Base-by-base conservation (phyloP, 35 echinoderm and acorn worm species). In the Chiridota heheva region DNA sequence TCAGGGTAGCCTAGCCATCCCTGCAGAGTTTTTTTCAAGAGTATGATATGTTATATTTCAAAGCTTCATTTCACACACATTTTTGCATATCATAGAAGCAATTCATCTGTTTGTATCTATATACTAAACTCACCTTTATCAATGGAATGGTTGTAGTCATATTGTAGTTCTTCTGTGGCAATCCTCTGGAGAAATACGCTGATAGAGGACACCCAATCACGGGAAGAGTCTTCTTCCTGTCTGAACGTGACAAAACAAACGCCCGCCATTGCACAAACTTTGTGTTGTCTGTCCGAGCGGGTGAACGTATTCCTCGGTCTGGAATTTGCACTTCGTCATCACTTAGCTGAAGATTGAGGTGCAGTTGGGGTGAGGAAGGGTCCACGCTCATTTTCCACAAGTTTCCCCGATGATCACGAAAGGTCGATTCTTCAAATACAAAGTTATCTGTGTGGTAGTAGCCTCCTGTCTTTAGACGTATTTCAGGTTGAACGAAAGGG, bases 361-460 rank as follows among this genome's bases (percentile, higher is more conserved):
- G 67, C 60, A 80, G 60, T 72, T 81, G 36, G 69, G 61, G 4
- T 25, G 35, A 70, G 71, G 90, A 31, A 57, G 72, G 48, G 60
- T 84, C 81, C 6, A 84, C 87, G 4, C 87, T 70, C 8, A 96
- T 51, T 37, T 86, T 90, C 92, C 92, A 96, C 0, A 60, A 32
- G 76, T 96, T 96, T 22, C 82, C 83, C 8, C 83, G 82, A 45
- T 96, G 92, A 58, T 96, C 92, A 0, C 42, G 78, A 37, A 96
- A 96, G 36, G 84, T 64, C 4, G 70, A 82, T 17, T 96, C 92
- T 49, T 96, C 87, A 43, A 96, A 96, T 28, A 89, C 77, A 43
- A 96, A 90, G 49, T 96, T 96, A 64, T 90, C 88, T 17, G 82
- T 81, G 65, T 96, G 92, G 63, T 96, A 96, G 63, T 96, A 96